A percentile compares a stretch with the other conserved stretches of the same genome.
phyloP scores from a whole-genome alignment of 2,888 invertebrate genomes.

The Eilema griseolum region DNA sequence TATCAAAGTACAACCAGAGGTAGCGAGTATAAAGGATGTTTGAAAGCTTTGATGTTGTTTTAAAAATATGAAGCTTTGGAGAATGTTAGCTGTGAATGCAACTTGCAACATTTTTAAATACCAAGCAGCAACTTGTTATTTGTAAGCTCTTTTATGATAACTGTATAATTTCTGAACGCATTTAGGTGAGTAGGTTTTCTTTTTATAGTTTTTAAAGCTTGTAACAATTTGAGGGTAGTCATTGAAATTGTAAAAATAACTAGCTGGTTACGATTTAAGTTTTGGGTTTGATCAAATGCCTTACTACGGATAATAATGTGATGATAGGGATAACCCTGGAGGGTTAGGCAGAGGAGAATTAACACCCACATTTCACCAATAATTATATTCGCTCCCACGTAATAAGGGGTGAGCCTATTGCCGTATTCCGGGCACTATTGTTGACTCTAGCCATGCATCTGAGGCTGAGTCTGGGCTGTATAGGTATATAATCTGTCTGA shows the following conservation, averaged over 20 bases:
- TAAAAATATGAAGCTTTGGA: background rate
- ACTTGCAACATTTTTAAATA: slow-evolving; percentile 12
- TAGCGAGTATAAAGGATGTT: background rate
- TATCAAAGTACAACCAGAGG: background rate
- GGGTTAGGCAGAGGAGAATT: no score
- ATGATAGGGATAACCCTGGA: no score
- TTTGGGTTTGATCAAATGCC: background rate
- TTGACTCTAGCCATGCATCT: no score
- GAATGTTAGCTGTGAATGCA: slow-evolving; percentile 11
- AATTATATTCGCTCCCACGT: no score
- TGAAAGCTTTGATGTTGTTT: slow-evolving; percentile 20
- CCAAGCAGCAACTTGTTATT: slow-evolving; percentile 6
- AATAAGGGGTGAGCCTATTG: no score
- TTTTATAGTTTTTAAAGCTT: background rate
- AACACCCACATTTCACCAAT: no score
- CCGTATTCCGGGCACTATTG: no score
- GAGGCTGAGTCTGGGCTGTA: no score
- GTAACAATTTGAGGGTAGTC: background rate
- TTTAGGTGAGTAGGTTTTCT: background rate
- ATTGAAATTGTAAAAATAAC: background rate
- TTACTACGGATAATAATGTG: no score
- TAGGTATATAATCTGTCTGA: no score
- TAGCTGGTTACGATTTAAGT: background rate
- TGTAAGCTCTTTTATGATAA: slow-evolving; percentile 7
- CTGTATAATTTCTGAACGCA: background rate